Conservation (phyloP, 2,888 invertebrate genomes). For the Standfussiana lucernea region DNA sequence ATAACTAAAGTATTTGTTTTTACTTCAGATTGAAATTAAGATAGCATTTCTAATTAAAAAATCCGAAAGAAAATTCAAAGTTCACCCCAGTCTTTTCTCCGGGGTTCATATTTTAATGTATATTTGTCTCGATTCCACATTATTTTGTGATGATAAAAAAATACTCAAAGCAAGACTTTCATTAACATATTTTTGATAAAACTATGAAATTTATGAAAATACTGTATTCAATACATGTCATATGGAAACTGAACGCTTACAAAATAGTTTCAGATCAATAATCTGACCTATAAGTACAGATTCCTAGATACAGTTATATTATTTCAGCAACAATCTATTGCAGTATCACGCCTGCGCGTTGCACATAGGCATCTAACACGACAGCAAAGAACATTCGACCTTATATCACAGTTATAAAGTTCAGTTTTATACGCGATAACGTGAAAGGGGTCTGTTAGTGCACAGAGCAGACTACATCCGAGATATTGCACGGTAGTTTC, state of each 20-base stretch:
- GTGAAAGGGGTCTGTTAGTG: not conserved
- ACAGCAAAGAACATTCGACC: not conserved
- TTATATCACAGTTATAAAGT: not conserved
- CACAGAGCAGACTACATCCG: not conserved
- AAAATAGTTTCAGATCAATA: slow-evolving; percentile 34
- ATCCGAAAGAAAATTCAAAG: too few relatives aligned
- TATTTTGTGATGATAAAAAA: not conserved
- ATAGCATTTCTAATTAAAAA: too few relatives aligned
- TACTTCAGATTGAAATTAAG: not conserved
- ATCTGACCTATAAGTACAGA: not conserved
- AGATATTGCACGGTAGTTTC: slow-evolving; percentile 33
- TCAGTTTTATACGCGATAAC: not conserved
- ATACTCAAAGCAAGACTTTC: not conserved
- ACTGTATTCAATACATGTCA: not conserved
- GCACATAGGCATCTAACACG: slow-evolving; percentile 41
- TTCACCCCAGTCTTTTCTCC: too few relatives aligned
- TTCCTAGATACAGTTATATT: slow-evolving; percentile 3
- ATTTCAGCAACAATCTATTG: slow-evolving; percentile 1
- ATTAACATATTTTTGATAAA: not conserved
- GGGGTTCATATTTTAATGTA: not conserved
- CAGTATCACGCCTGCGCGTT: slow-evolving; percentile 42
- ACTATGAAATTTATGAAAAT: not conserved
- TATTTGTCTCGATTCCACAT: not conserved
- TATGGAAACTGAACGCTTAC: not conserved
- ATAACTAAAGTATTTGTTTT: not conserved